phyloP scores from a whole-genome alignment of 2,888 invertebrate species.

The Cistogaster globosa region DNA sequence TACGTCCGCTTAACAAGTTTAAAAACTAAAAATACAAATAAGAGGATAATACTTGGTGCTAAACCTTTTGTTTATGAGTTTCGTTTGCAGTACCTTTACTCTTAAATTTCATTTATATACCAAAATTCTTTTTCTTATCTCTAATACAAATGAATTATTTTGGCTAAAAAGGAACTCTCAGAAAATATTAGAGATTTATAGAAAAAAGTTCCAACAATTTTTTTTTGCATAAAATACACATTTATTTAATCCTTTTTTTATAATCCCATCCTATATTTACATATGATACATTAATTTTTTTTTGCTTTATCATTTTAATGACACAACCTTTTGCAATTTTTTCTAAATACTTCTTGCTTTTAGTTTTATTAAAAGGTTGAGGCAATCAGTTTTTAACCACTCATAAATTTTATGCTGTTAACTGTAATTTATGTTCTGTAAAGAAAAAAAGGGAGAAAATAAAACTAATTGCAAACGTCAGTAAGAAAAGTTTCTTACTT shows the following conservation, averaged over 20 bases:
- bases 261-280: conserved; percentile 30
- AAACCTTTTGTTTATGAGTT: too few relatives aligned
- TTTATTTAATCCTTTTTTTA: neutral
- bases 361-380: conserved; percentile 38
- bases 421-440: conserved; percentile 73
- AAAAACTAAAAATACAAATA: too few relatives aligned
- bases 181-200: too few relatives aligned
- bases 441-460: conserved; percentile 35
- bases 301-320: conserved; percentile 23
- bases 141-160: too few relatives aligned
- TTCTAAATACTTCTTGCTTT: neutral
- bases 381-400: conserved; percentile 67
- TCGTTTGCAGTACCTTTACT: too few relatives aligned
- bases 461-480: conserved; percentile 75
- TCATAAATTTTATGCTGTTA: conserved; percentile 74
- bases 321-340: conserved; percentile 30
- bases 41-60: too few relatives aligned
- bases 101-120: too few relatives aligned
- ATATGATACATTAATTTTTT: conserved; percentile 30
- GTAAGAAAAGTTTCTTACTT: conserved; percentile 73
- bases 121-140: too few relatives aligned
- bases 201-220: neutral
- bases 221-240: neutral
- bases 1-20: too few relatives aligned
- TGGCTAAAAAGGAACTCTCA: too few relatives aligned